Base-by-base conservation (phyloP, 2,888 invertebrate species). In the Drosophila niveifrons region DNA sequence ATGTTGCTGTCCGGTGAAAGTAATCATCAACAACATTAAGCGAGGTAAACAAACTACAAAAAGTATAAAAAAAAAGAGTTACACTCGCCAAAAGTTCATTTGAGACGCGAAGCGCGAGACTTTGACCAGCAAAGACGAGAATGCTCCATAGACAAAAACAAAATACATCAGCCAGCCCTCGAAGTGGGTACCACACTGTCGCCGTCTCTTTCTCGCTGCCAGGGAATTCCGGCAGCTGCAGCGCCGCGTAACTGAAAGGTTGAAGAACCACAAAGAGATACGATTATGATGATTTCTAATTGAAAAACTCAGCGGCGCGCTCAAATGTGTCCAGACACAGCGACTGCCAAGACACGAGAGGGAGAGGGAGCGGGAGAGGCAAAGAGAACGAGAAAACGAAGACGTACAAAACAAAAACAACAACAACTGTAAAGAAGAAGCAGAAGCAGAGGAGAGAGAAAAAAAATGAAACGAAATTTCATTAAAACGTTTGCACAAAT, bases 401-500 rank as follows among this genome's bases (percentile, higher is more conserved):
- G 79, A 75, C 64, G 43, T 50, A 44, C 17, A 23, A 70, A 64
- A 66, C 57, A 57, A 36, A 34, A 63, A 61, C 15, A 11, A 47
- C 15, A 11, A 47, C 39, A 44, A 44, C 41, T 43, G 34, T 64
- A 65, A 71, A 71, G 52, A 69, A 13, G 29, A 17, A 34, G 46
- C n/a, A 29, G 43, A 13, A 29, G 28, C 9, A 63, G 57, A 36
- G 11, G 50, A 61, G 52, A 62, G 52, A 41, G 44, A 18, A 10
- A 72, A 48, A 78, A 74, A 78, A 79, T 76, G 70, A 76, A 78
- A 82, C 72, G 76, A 88, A 87, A 85, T 89, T 88, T 88, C 82
- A 83, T 83, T 82, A 84, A 87, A 89, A 78, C 75, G 84, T 89
- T 83, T 83, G 88, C 83, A 82, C 85, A 85, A 84, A 88, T 73